Evolutionary conservation across 2,797 vertebrate genomes (phyloP), one percentile per base, ranked within the genome.

Genomic region (Macroramphosus scolopax): DNA sequence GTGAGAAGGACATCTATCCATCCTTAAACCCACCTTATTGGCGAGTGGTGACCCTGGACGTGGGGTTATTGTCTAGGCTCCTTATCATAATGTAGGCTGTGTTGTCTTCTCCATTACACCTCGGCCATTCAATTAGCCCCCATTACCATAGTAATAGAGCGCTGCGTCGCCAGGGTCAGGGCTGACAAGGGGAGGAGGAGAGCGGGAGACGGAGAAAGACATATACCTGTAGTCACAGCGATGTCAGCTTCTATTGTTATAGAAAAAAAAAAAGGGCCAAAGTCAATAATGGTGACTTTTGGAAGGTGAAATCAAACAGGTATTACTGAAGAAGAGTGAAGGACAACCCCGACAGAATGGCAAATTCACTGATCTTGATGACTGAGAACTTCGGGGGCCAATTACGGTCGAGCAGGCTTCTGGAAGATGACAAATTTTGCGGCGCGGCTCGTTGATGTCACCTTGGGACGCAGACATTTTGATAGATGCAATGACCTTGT

Each of bases 101-200:
- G 88, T 89, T 89, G 89, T 89, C 87, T 87, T 88, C 80, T 84
- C 85, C 79, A 88, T 90, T 90, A 89, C 85, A 85, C 82, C 80
- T 80, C 70, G 64, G 82, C 88, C 87, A 87, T 90, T 90, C 89
- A 92, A 91, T 90, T 92, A 90, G 89, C 87, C 87, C 52, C 82
- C 83, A 91, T 92, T 89, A 90, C 78, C 90, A 92, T 91, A 90
- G 87, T 89, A 91, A 91, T 92, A 83, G 88, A 87, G 87, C 78
- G 22, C 82, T 77, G 75, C 75, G 48, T 82, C 47, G 70, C 76
- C 37, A 28, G 84, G 90, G 88, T 90, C 90, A 89, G 68, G 70
- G 74, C 78, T 85, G 90, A 89, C 88, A 88, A 89, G 87, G 86
- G 81, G 85, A 89, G 80, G 84, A 78, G 73, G 72, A 84, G 74